Base-by-base conservation (phyloP, 2,113 vertebrate genomes). In the Pleuronectes platessa region DNA sequence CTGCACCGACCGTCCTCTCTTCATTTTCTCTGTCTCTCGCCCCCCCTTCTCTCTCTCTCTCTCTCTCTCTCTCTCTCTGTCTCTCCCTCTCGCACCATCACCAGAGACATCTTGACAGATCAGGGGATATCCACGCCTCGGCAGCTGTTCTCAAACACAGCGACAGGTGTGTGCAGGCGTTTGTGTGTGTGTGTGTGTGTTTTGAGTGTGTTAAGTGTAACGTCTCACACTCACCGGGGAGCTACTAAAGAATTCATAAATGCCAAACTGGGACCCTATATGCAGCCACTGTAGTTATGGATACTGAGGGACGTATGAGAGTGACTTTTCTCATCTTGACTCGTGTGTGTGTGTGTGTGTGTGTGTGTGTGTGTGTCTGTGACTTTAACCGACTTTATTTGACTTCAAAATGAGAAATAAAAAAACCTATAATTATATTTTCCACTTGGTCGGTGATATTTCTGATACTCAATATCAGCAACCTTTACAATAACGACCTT, bases 211-310 rank as follows among this genome's bases (percentile, higher is more conserved):
- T 17, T 35, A 47, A 62, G 47, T 64, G 54, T 42, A 18, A 54
- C 20, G 9, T 15, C 51, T 15, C 51, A 54, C 61, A 55, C 68
- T 42, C 68, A 58, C 70, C 82, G 72, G 84, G 71, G 71, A 79
- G 77, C 77, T 88, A 84, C 90, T 91, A 64, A 92, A 90, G 85
- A 85, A 87, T 88, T 91, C 81, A 91, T 89, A 77, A 90, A 91
- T 88, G 86, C 80, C 86, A 90, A 85, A 72, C 73, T 66, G 76
- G 79, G 75, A 83, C 72, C 74, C 64, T 20, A 55, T 20, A 56
- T 67, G 71, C 71, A 74, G 85, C 86, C 60, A 63, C 60, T 61
- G 90, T 88, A 72, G 88, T 83, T 89, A 92, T 89, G 86, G 88
- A 87, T 83, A 92, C 91, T 74, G 71, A 79, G 69, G 63, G 76